Evolutionary conservation across 2,888 invertebrate genomes (phyloP).

Genomic region (Idaea straminata): DNA sequence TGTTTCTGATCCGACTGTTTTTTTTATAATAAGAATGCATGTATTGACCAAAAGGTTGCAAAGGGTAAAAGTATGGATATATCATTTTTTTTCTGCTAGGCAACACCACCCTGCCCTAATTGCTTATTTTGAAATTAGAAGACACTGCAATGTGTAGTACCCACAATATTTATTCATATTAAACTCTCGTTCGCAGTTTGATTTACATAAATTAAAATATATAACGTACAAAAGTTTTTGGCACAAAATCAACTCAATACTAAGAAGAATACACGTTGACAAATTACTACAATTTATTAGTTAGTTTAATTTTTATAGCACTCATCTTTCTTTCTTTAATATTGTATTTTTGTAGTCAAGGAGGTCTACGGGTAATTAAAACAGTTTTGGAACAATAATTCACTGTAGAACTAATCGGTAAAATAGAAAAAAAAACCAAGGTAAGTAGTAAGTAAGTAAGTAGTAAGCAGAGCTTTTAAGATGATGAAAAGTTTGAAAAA

Average conservation of each 20-base stretch:
- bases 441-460: too few species aligned
- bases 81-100: too few species aligned
- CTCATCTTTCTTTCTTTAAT: not conserved
- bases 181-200: not conserved
- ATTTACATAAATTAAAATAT: not conserved
- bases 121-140: not conserved
- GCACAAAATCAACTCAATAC: not conserved
- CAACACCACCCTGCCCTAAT: too few species aligned
- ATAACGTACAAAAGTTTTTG: not conserved
- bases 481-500: too few species aligned
- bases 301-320: not conserved
- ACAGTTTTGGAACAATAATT: not conserved
- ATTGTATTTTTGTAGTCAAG: not conserved
- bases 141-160: too few species aligned
- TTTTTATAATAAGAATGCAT: too few species aligned
- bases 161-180: not conserved
- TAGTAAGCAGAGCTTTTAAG: too few species aligned
- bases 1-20: too few species aligned
- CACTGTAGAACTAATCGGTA: not conserved
- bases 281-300: not conserved
- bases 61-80: too few species aligned
- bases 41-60: too few species aligned
- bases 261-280: not conserved
- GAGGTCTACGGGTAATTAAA: not conserved
- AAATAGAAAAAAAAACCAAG: not conserved